phyloP scores from a whole-genome alignment of 2,113 vertebrate species.

The Lipophrys pholis region DNA sequence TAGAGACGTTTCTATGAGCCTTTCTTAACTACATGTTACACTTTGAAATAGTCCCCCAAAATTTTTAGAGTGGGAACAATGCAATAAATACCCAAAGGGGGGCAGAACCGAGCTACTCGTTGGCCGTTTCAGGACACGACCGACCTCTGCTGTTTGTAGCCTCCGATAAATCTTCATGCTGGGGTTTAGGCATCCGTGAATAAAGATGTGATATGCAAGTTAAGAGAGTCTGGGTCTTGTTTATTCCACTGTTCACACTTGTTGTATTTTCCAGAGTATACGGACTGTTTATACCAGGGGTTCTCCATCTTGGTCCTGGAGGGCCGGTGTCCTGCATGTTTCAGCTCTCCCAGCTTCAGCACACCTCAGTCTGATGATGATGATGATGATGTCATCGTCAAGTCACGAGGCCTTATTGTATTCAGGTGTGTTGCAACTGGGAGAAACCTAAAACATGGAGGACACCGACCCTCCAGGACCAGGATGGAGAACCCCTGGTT shows the following conservation, averaged over 20 bases:
- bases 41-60: constrained; percentile 4
- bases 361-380: no score
- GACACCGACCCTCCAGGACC: no score
- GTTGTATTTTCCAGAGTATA: no score
- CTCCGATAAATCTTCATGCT: constrained; percentile 71
- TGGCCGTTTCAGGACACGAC: constrained; percentile 41
- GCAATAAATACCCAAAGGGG: constrained; percentile 60
- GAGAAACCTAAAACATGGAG: no score
- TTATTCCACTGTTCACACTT: constrained; percentile 3
- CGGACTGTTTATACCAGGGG: no score
- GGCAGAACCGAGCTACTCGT: constrained; percentile 28
- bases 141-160: constrained; percentile 66
- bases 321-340: no score
- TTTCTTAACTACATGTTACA: constrained; percentile 26
- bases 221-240: not conserved
- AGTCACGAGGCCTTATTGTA: no score
- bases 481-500: no score
- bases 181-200: constrained; percentile 67
- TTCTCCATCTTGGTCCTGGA: no score
- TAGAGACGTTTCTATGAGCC: constrained; percentile 8
- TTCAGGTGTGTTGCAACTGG: no score
- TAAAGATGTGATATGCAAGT: constrained; percentile 79
- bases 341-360: no score
- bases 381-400: no score
- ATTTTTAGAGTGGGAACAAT: constrained; percentile 41